These are phyloP conservation scores for Drosophila borborema DNA, from an alignment of 2,888 invertebrate genomes.

Conservation along the genomic window DNA sequence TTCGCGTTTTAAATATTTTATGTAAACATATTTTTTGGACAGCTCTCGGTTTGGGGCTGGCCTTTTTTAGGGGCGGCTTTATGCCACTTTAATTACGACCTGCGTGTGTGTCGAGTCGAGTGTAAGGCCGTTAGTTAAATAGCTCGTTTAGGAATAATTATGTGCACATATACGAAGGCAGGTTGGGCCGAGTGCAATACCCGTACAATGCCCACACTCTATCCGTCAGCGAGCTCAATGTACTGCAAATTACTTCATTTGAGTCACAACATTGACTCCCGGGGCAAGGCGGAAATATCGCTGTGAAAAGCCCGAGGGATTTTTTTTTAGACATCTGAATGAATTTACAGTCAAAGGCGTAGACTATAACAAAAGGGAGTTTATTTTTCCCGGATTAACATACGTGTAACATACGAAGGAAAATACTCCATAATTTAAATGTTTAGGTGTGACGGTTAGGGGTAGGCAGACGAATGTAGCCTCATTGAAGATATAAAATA, in stretches of 20 bases:
- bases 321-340: neutral
- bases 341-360: neutral
- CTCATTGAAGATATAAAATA: too few species aligned
- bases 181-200: constrained; percentile 43
- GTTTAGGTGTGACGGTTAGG: neutral
- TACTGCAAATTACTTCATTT: constrained; percentile 59
- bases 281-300: neutral
- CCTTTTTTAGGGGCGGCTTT: constrained; percentile 10
- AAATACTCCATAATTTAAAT: neutral
- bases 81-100: constrained; percentile 53
- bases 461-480: neutral
- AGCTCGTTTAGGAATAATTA: constrained; percentile 78
- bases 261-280: constrained; percentile 20
- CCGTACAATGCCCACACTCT: constrained; percentile 30
- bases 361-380: neutral
- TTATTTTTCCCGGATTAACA: neutral
- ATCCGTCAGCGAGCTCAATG: constrained; percentile 11
- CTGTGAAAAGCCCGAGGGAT: neutral
- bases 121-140: constrained; percentile 68
- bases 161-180: constrained; percentile 14
- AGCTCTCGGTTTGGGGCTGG: constrained; percentile 23
- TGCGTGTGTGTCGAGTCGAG: constrained; percentile 49
- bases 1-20: constrained; percentile 74
- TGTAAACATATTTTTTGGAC: constrained; percentile 66
- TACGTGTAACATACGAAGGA: neutral